phyloP scores from a whole-genome alignment of 2,797 vertebrate species.

The Oryzias sinensis region DNA sequence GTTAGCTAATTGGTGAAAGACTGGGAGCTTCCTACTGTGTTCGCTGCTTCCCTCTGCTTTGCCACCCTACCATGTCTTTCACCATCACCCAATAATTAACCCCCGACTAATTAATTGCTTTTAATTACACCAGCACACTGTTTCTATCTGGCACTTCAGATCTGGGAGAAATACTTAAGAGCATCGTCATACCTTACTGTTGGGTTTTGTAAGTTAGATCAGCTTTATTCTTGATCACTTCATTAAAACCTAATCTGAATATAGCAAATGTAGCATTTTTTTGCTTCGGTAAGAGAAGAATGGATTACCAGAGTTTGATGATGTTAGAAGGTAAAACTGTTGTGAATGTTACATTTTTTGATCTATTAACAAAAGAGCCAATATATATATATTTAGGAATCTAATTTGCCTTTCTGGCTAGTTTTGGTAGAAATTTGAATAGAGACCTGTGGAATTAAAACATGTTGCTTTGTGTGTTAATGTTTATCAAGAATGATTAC shows the following conservation, averaged over 20 bases:
- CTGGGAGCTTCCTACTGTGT: constrained; percentile 81
- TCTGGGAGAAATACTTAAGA: constrained; percentile 75
- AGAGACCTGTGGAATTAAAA: constrained; percentile 49
- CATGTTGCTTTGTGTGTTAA: constrained; percentile 41
- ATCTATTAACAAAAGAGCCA: constrained; percentile 69
- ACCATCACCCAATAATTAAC: constrained; percentile 93
- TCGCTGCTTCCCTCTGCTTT: constrained; percentile 74
- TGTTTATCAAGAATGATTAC: constrained; percentile 36
- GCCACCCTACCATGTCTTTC: constrained; percentile 75
- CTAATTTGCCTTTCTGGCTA: constrained; percentile 61
- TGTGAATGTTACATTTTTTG: constrained; percentile 68
- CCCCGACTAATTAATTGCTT: constrained; percentile 98
- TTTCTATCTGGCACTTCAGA: constrained; percentile 90
- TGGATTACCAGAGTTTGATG: constrained; percentile 60
- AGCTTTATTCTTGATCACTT: constrained; percentile 46
- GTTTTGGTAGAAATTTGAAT: constrained; percentile 56
- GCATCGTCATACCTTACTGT: constrained; percentile 53
- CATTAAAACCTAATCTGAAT: constrained; percentile 35
- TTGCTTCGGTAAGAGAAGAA: constrained; percentile 54
- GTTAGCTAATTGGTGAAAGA: constrained; percentile 83
- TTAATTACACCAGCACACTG: constrained; percentile 93
- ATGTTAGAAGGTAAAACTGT: constrained; percentile 68
- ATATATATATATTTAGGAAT: constrained; percentile 72
- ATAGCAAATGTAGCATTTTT: constrained; percentile 41
- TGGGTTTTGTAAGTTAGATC: constrained; percentile 50